phyloP scores from a whole-genome alignment of 2,797 vertebrate species.

The Helicolenus hilgendorfi region DNA sequence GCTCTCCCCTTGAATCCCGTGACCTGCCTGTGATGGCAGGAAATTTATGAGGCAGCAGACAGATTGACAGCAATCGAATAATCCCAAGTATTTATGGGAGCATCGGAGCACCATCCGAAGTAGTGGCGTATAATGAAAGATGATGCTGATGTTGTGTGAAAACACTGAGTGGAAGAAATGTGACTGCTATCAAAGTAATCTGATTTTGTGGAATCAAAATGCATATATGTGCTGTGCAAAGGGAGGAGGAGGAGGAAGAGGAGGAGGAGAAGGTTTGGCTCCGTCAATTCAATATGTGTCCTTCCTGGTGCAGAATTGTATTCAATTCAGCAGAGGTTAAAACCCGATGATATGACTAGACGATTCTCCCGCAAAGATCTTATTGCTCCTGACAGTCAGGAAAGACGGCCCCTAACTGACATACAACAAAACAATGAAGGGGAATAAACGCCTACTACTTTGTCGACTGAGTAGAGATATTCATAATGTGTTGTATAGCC shows the following conservation, averaged over 20 bases:
- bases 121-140: conserved; percentile 67
- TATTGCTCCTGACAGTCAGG: conserved; percentile 57
- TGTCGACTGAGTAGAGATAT: background rate
- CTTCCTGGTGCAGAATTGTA: conserved; percentile 45
- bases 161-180: conserved; percentile 62
- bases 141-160: conserved; percentile 75
- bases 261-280: conserved; percentile 46
- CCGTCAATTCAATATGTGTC: conserved; percentile 69
- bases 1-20: conserved; percentile 48
- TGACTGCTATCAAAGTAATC: conserved; percentile 66
- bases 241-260: conserved; percentile 16
- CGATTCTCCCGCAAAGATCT: conserved; percentile 34
- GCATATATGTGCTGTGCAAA: conserved; percentile 47
- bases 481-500: background rate
- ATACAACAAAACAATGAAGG: conserved; percentile 45
- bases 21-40: conserved; percentile 44
- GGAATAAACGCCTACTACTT: conserved; percentile 9
- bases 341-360: conserved; percentile 59
- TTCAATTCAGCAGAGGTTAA: conserved; percentile 70
- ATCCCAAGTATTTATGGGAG: conserved; percentile 68
- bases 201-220: conserved; percentile 62
- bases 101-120: conserved; percentile 45
- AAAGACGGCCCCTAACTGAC: conserved; percentile 15
- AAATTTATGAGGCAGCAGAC: conserved; percentile 65
- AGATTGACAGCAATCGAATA: conserved; percentile 80